These are phyloP conservation scores for Syngnathus rostellatus DNA, from an alignment of 2,797 vertebrate genomes.

Conservation along the genomic window DNA sequence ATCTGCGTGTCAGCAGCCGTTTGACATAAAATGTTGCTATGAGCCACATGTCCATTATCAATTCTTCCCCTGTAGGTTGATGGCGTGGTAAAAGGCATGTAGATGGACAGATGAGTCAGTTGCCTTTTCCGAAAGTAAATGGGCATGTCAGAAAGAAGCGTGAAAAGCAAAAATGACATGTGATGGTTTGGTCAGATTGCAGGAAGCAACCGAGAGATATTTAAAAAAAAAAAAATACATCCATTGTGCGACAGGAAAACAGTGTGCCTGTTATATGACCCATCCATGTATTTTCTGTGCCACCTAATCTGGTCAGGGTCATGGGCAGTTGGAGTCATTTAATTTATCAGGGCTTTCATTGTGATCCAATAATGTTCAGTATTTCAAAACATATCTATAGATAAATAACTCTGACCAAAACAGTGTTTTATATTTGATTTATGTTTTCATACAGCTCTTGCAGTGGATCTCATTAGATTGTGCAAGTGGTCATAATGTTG, in stretches of 20 bases:
- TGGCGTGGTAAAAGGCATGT: slow-evolving; percentile 17
- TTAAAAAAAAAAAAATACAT: background rate
- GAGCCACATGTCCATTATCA: slow-evolving; percentile 38
- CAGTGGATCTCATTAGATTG: background rate
- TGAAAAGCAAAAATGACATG: slow-evolving; percentile 17
- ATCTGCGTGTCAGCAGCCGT: slow-evolving; percentile 11
- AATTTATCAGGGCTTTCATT: background rate
- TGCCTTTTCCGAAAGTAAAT: slow-evolving; percentile 17
- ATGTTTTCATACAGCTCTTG: background rate
- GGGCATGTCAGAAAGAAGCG: slow-evolving; percentile 27
- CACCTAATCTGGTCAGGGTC: no score
- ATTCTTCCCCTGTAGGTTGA: slow-evolving; percentile 30
- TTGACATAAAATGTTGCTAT: slow-evolving; percentile 25
- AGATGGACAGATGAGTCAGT: slow-evolving; percentile 46
- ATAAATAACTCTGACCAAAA: background rate
- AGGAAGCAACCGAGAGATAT: background rate
- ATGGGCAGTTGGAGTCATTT: no score
- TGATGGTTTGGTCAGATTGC: slow-evolving; percentile 11
- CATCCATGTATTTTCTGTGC: background rate
- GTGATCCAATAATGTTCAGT: background rate
- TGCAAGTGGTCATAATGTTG: background rate
- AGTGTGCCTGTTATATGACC: background rate
- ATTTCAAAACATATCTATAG: background rate
- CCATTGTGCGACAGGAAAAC: background rate
- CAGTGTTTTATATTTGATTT: background rate